Evolutionary conservation across 2,888 invertebrate genomes (phyloP), one percentile per base, ranked within the genome.

Genomic region (Platycheirus rosarum): DNA sequence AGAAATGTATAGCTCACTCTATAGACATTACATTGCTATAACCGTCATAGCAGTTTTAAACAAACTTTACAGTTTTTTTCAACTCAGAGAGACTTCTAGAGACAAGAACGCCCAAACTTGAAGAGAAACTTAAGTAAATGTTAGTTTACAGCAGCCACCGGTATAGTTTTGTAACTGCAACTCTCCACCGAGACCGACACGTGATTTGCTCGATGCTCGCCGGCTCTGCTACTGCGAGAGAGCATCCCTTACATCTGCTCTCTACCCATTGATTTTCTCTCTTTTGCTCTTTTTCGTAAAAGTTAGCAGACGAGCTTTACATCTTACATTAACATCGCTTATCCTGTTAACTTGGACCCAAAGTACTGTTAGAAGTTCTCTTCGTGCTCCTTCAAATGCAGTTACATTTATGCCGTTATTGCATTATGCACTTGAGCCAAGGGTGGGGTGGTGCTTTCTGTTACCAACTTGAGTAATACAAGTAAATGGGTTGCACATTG

Each of bases 121-220:
- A 76, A 82, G 82, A 77, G 73, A 73, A 63, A 63, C 55, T 77
- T 77, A 68, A 82, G 77, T 77, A 32, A 79, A 70, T 70, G 70
- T 75, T 76, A 76, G 77, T 77, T 74, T 57, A 57, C 57, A 57
- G 55, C 37, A 37, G 18, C 60, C 48, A 8, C 16, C 20, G 32
- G 37, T 46, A 40, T 44, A 63, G 32, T 63, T 68, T 57, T 53
- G 53, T 44, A 60, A 44, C 44, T 29, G 8, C 6, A 51, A 60
- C 44, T 65, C 65, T 70, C 44, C n/a, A 26, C 16, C 49, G 42
- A 32, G 75, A 80, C 75, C 49, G 42, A 32, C 80, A 80, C 75
- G 75, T 76, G 76, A 13, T 32, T 35, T 16, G 40, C 29, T 37
- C 55, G 16, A 51, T 42, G 13, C 13, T n/a, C 40, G 32, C 29